These are phyloP conservation scores for Campoplex capitator DNA, from an alignment of 2,888 invertebrate genomes.

Conservation along the genomic window DNA sequence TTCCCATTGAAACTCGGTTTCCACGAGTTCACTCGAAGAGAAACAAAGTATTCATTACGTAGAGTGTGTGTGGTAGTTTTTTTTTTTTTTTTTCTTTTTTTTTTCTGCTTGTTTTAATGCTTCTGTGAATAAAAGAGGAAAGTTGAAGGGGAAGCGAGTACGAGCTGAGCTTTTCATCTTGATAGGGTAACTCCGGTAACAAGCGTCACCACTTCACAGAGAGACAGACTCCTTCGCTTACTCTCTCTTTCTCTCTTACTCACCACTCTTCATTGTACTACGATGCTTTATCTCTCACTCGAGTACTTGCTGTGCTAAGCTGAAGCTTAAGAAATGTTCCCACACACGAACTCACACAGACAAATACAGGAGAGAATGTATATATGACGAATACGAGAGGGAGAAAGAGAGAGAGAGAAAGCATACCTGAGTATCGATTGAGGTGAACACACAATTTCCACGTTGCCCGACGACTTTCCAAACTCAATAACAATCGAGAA, in stretches of 20 bases:
- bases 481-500: slow-evolving; percentile 30
- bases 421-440: slow-evolving; percentile 59
- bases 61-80: slow-evolving; percentile 40
- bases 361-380: neutral
- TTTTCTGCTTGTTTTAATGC: slow-evolving; percentile 20
- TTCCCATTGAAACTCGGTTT: slow-evolving; percentile 2
- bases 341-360: slow-evolving; percentile 33
- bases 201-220: slow-evolving; percentile 65
- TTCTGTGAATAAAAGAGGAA: slow-evolving; percentile 39
- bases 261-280: slow-evolving; percentile 59
- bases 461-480: slow-evolving; percentile 35
- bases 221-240: slow-evolving; percentile 3
- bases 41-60: slow-evolving; percentile 33
- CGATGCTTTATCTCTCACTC: slow-evolving; percentile 64
- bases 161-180: slow-evolving; percentile 69
- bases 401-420: slow-evolving; percentile 18
- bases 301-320: slow-evolving; percentile 69
- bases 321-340: slow-evolving; percentile 63
- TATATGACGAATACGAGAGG: neutral
- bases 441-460: slow-evolving; percentile 43
- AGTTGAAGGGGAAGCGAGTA: slow-evolving; percentile 52
- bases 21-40: slow-evolving; percentile 15
- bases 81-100: slow-evolving; percentile 53
- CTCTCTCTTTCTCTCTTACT: neutral
- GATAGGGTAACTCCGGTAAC: slow-evolving; percentile 69